These are phyloP conservation scores for Octopus sinensis DNA, from an alignment of 1,140 invertebrate species.

Conservation along the genomic window DNA sequence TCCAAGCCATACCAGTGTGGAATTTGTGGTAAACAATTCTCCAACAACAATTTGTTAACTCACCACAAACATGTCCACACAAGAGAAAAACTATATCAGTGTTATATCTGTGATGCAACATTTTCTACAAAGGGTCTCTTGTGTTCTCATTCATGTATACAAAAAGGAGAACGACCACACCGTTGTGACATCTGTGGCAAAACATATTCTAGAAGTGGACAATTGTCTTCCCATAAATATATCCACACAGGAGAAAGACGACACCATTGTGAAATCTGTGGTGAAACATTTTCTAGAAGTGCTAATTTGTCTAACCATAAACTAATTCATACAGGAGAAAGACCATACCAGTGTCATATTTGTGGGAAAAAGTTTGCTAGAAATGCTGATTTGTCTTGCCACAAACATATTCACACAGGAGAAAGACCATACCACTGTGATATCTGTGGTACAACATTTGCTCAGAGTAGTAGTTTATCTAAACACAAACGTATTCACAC, in stretches of 20 bases:
- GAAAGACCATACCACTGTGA: neutral
- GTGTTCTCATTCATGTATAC: too few species aligned
- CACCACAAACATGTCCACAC: too few species aligned
- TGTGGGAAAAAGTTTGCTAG: neutral
- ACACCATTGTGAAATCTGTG: constrained; percentile 14
- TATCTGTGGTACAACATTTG: neutral
- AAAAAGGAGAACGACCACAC: neutral
- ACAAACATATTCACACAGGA: constrained; percentile 19
- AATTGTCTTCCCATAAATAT: neutral
- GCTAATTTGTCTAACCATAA: neutral
- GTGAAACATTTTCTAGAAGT: neutral
- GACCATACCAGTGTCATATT: neutral
- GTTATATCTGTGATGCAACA: too few species aligned
- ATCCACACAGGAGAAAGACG: constrained; percentile 36
- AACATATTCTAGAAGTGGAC: neutral
- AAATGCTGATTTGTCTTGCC: constrained; percentile 11
- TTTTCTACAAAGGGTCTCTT: too few species aligned
- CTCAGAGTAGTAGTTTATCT: neutral
- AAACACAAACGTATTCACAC: constrained; percentile 44
- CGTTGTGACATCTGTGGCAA: neutral
- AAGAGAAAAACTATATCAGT: too few species aligned
- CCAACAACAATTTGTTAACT: too few species aligned
- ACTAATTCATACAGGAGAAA: neutral
- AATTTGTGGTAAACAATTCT: too few species aligned
- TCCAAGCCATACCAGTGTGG: too few species aligned